phyloP scores from a whole-genome alignment of 2,797 vertebrate genomes.

The Bradypodion pumilum region DNA sequence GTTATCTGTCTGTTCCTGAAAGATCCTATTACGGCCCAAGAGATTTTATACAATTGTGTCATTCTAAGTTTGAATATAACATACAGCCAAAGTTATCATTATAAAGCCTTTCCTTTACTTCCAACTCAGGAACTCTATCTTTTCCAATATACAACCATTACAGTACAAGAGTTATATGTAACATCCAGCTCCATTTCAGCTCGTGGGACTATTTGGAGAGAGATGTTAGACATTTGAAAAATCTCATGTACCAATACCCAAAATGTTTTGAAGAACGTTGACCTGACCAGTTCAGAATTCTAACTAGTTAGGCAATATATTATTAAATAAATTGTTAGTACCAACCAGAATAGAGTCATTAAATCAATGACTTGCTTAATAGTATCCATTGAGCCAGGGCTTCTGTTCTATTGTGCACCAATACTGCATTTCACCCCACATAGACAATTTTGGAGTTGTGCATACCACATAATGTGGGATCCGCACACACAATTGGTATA shows the following conservation, averaged over 20 bases:
- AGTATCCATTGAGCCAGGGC: too few relatives aligned
- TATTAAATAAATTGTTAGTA: too few relatives aligned
- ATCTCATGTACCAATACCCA: neutral
- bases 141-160: neutral
- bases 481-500: too few relatives aligned
- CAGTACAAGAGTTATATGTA: too few relatives aligned
- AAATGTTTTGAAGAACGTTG: neutral
- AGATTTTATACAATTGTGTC: neutral
- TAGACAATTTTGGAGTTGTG: too few relatives aligned
- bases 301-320: neutral
- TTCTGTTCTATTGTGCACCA: too few relatives aligned
- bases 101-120: neutral
- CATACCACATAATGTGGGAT: too few relatives aligned
- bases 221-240: neutral
- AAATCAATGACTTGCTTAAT: too few relatives aligned
- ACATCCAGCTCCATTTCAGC: too few relatives aligned
- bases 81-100: neutral
- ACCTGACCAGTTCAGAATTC: neutral
- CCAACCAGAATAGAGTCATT: too few relatives aligned
- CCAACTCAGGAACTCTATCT: too few relatives aligned
- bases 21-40: neutral
- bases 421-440: too few relatives aligned
- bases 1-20: neutral
- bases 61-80: neutral
- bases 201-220: neutral